These are phyloP conservation scores for Lathamus discolor DNA, from an alignment of 2,113 vertebrate species.

Conservation along the genomic window DNA sequence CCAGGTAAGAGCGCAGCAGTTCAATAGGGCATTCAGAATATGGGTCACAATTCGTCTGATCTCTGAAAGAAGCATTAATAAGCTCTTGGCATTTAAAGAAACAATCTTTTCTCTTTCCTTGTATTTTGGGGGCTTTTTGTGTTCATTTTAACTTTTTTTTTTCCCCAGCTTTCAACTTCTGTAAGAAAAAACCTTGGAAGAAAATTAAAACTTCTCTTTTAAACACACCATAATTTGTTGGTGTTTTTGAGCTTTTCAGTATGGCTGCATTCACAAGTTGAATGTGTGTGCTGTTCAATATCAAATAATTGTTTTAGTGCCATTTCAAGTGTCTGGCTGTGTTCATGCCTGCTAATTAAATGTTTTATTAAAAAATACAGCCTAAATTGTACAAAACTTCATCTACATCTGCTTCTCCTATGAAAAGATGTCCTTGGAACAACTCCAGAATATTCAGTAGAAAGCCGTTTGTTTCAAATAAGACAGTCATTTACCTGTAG, in stretches of 20 bases:
- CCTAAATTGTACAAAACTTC: constrained; percentile 81
- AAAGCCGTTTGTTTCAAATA: constrained; percentile 67
- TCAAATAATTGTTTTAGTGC: constrained; percentile 80
- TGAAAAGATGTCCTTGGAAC: constrained; percentile 85
- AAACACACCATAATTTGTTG: constrained; percentile 70
- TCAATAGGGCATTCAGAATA: background rate
- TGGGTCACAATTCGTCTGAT: constrained; percentile 4
- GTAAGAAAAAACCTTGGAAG: constrained; percentile 79
- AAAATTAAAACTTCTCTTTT: constrained; percentile 79
- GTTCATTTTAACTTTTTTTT: constrained; percentile 56
- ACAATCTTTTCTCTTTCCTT: constrained; percentile 36
- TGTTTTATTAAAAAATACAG: constrained; percentile 71
- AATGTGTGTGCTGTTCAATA: constrained; percentile 75
- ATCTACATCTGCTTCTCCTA: constrained; percentile 78
- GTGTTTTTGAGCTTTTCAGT: constrained; percentile 78
- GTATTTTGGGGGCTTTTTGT: background rate
- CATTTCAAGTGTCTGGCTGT: constrained; percentile 75
- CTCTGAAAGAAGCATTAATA: constrained; percentile 20
- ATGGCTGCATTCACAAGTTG: constrained; percentile 70
- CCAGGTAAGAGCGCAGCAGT: background rate
- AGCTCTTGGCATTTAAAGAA: constrained; percentile 51
- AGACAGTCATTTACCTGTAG: constrained; percentile 77
- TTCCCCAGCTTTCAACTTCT: constrained; percentile 62
- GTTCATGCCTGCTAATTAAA: constrained; percentile 82
- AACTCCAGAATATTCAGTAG: constrained; percentile 77